These are phyloP conservation scores for Lanius ludovicianus DNA, from an alignment of 2,113 vertebrate species.

Conservation along the genomic window DNA sequence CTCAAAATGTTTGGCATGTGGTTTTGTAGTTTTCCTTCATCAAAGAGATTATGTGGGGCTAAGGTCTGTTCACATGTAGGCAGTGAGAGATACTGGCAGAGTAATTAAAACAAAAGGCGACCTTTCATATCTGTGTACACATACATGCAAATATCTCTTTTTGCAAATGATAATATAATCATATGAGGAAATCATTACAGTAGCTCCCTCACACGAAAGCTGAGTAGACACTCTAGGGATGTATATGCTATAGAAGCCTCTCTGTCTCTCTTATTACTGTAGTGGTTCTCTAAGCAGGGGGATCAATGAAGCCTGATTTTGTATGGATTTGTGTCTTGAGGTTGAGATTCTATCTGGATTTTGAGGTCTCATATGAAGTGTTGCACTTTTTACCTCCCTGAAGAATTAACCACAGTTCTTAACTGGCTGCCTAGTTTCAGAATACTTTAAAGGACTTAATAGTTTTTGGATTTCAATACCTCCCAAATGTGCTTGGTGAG, in stretches of 20 bases:
- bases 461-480: background rate
- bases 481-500: background rate
- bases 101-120: background rate
- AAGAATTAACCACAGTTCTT: background rate
- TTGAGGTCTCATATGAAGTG: background rate
- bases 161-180: background rate
- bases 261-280: background rate
- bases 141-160: background rate
- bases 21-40: background rate
- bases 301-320: constrained; percentile 32
- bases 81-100: background rate
- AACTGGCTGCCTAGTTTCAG: background rate
- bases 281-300: background rate
- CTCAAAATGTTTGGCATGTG: background rate
- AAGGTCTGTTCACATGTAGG: background rate
- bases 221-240: background rate
- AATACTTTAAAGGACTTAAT: background rate
- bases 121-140: background rate
- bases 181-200: background rate
- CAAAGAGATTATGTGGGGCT: background rate
- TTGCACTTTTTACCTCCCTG: constrained; percentile 3
- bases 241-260: background rate
- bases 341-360: background rate
- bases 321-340: constrained; percentile 33
- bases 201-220: background rate